Evolutionary conservation across 2,888 invertebrate species (phyloP).

Genomic region (Cryptophagus acutangulus): DNA sequence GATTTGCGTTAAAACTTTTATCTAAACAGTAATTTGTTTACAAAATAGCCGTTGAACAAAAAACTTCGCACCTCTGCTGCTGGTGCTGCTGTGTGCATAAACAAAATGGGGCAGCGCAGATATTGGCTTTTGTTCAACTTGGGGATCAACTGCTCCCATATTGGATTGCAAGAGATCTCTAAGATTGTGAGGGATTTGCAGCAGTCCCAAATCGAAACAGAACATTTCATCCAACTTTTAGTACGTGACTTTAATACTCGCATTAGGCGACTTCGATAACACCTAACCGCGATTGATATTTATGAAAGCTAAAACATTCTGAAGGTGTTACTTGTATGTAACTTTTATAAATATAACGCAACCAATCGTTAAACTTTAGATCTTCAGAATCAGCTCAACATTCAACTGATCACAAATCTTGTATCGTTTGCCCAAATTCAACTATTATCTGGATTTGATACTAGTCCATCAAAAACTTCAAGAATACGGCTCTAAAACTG

Average conservation of each 20-base stretch:
- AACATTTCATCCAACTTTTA: conserved; percentile 48
- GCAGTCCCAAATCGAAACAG: conserved; percentile 48
- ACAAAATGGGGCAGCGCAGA: conserved; percentile 39
- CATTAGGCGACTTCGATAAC: conserved; percentile 36
- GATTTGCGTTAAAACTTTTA: conserved; percentile 48
- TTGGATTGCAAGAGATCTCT: conserved; percentile 48
- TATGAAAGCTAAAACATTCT: conserved; percentile 47
- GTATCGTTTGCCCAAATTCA: too few relatives aligned
- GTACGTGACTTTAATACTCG: conserved; percentile 47
- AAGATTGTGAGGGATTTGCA: conserved; percentile 50
- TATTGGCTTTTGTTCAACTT: conserved; percentile 44
- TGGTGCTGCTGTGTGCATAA: conserved; percentile 41
- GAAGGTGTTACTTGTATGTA: conserved; percentile 38
- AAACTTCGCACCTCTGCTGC: conserved; percentile 43
- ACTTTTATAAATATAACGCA: conserved; percentile 36
- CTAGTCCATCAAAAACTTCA: too few relatives aligned
- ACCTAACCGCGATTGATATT: conserved; percentile 45
- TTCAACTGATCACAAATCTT: too few relatives aligned
- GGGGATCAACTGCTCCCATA: conserved; percentile 46
- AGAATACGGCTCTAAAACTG: too few relatives aligned
- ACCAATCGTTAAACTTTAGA: too few relatives aligned
- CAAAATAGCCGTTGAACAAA: conserved; percentile 46
- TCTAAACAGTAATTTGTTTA: conserved; percentile 49
- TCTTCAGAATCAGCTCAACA: too few relatives aligned
- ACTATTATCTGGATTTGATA: too few relatives aligned